Conservation (phyloP, 2,797 vertebrate species). For the Pseudochirops corinnae region DNA sequence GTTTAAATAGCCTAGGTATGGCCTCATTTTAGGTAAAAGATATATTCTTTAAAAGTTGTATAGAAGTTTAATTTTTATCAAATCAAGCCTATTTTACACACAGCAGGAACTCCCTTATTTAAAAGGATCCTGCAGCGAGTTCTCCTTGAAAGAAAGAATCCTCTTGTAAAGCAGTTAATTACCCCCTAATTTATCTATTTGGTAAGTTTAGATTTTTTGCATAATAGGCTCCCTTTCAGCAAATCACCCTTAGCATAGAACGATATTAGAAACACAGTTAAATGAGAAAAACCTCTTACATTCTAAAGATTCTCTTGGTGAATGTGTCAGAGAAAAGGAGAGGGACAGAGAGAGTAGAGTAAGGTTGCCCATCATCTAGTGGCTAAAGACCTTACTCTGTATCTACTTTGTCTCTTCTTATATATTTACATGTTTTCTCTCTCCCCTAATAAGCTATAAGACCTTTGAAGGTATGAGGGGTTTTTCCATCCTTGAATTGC, state of each 20-base stretch:
- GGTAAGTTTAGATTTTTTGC: slow-evolving; percentile 8
- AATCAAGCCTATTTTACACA: background rate
- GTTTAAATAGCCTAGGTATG: background rate
- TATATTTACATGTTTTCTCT: background rate
- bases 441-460: background rate
- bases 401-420: background rate
- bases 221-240: background rate
- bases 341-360: background rate
- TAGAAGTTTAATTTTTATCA: background rate
- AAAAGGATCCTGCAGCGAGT: background rate
- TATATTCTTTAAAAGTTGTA: background rate
- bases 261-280: background rate
- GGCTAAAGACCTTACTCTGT: background rate
- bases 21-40: background rate
- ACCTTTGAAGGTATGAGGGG: background rate
- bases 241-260: background rate
- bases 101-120: background rate
- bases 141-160: background rate
- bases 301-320: background rate
- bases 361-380: background rate
- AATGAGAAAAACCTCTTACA: background rate
- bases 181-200: slow-evolving; percentile 1
- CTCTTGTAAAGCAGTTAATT: background rate
- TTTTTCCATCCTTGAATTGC: background rate
- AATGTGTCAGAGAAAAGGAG: background rate